Evolutionary conservation across 2,888 invertebrate species (phyloP).

Genomic region (Drosophila neonasuta): DNA sequence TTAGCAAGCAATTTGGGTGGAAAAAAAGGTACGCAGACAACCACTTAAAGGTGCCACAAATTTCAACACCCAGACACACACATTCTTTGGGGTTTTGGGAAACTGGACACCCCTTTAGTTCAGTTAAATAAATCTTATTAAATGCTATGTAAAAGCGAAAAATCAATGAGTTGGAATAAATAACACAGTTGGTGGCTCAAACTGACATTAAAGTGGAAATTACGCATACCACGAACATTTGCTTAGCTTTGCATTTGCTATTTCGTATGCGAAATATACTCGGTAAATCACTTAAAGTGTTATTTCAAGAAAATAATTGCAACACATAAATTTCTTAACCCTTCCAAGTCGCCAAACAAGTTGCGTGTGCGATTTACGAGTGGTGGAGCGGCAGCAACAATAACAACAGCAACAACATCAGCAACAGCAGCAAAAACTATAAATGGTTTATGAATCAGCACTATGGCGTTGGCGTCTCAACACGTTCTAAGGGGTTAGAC

Average conservation of each 20-base stretch:
- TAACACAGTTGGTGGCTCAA: conserved; percentile 21
- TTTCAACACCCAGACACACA: conserved; percentile 1
- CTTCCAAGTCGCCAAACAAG: conserved; percentile 56
- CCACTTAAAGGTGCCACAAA: conserved; percentile 40
- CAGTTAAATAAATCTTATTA: conserved; percentile 52
- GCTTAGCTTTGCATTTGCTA: conserved; percentile 35
- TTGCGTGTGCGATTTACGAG: conserved; percentile 61
- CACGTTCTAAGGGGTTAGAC: conserved; percentile 20
- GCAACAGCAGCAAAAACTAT: conserved; percentile 52
- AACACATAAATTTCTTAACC: conserved; percentile 73
- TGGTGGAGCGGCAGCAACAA: not conserved
- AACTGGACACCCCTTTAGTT: conserved; percentile 9
- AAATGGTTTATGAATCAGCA: conserved; percentile 76
- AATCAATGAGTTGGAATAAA: conserved; percentile 68
- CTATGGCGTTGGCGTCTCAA: conserved; percentile 38
- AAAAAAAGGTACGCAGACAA: conserved; percentile 4
- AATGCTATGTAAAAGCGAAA: conserved; percentile 46
- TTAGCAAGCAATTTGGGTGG: not conserved
- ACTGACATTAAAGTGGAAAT: conserved; percentile 2
- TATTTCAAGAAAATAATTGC: conserved; percentile 77
- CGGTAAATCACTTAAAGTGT: conserved; percentile 77
- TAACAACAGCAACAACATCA: conserved; percentile 12
- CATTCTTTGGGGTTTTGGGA: not conserved
- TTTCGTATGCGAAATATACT: conserved; percentile 27
- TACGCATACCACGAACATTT: conserved; percentile 24